These are phyloP conservation scores for Panthera tigris DNA, from an alignment of 2,113 vertebrate genomes.

Conservation along the genomic window DNA sequence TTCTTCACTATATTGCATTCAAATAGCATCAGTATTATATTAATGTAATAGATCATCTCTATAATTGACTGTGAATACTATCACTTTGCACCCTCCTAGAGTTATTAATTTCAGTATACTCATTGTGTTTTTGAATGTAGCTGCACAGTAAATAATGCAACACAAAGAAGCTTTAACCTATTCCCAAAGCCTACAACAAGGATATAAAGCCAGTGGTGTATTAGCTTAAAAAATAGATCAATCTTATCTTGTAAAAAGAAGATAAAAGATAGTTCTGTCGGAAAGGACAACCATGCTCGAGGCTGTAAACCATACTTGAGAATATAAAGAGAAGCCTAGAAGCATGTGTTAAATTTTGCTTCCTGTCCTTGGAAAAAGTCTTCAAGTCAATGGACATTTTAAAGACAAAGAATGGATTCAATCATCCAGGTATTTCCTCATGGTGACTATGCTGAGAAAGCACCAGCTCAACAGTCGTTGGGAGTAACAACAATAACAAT, in stretches of 20 bases:
- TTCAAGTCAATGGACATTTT: background rate
- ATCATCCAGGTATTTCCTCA: background rate
- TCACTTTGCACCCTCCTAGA: constrained; percentile 30
- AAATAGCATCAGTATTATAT: constrained; percentile 38
- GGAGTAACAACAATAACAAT: background rate
- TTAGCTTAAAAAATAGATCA: constrained; percentile 74
- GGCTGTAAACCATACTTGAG: constrained; percentile 25
- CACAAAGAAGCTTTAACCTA: constrained; percentile 59
- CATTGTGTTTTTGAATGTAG: constrained; percentile 28
- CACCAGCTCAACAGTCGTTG: background rate
- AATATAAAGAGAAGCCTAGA: constrained; percentile 20
- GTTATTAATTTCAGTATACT: constrained; percentile 63
- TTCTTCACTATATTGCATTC: constrained; percentile 34
- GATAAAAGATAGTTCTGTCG: constrained; percentile 69
- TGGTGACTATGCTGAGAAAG: background rate
- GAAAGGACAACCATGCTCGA: constrained; percentile 45
- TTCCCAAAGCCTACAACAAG: constrained; percentile 58
- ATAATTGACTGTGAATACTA: constrained; percentile 58
- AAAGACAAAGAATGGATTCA: background rate
- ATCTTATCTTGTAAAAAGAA: constrained; percentile 65
- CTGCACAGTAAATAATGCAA: constrained; percentile 71
- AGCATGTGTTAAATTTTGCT: constrained; percentile 29
- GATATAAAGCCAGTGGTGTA: constrained; percentile 60
- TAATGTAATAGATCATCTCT: constrained; percentile 34
- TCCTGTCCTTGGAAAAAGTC: constrained; percentile 45